Percentiles rank a stretch among this genome's conserved stretches.
Evolutionary conservation across 2,888 invertebrate genomes (phyloP).

Genomic region (Athripsodes cinereus): DNA sequence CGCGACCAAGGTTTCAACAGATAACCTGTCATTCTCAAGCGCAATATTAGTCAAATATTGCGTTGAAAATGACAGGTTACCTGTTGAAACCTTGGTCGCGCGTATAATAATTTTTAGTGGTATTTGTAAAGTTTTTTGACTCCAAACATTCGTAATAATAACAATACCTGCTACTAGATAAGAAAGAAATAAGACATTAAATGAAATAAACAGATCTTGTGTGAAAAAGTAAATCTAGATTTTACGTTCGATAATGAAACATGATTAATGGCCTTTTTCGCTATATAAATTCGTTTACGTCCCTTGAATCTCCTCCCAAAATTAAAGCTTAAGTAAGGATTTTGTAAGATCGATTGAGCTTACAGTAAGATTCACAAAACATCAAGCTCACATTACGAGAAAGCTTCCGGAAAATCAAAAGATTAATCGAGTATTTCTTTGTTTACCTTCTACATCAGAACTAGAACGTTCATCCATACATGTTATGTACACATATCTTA

Average conservation of each 20-base stretch:
- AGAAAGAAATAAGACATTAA: too few relatives aligned
- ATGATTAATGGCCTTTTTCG: neutral
- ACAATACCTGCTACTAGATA: too few relatives aligned
- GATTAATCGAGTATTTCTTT: slow-evolving; percentile 5
- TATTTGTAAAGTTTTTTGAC: too few relatives aligned
- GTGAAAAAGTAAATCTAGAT: neutral
- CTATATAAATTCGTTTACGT: neutral
- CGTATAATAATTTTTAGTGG: too few relatives aligned
- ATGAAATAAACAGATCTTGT: neutral
- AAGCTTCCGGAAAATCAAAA: slow-evolving; percentile 1
- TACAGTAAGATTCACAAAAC: neutral
- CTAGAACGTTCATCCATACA: neutral
- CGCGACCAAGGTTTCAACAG: too few relatives aligned
- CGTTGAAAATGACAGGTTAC: too few relatives aligned
- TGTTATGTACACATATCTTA: too few relatives aligned
- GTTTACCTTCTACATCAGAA: neutral
- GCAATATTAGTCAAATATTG: too few relatives aligned
- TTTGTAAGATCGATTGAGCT: neutral
- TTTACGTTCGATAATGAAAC: neutral
- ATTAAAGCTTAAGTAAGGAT: slow-evolving; percentile 1
- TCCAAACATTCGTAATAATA: too few relatives aligned
- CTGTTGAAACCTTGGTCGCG: too few relatives aligned
- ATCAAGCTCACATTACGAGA: slow-evolving; percentile 1
- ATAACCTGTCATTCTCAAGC: too few relatives aligned
- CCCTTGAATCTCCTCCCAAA: neutral